Conservation (phyloP, 2,888 invertebrate genomes). For the Oscheius myriophilus region DNA sequence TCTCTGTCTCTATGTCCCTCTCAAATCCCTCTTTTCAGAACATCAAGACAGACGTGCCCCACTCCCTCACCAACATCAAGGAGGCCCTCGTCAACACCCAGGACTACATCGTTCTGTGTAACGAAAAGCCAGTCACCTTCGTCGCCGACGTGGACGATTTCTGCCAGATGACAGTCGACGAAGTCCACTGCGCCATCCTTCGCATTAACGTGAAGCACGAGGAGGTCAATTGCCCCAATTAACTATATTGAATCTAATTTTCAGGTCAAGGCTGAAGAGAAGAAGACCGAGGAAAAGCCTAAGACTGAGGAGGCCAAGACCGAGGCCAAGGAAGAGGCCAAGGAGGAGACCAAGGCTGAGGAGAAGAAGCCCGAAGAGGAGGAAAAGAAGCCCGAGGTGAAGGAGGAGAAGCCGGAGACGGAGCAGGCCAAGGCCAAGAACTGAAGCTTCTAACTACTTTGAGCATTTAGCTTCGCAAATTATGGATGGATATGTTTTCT, state of each 20-base stretch:
- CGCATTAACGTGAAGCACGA: constrained; percentile 40
- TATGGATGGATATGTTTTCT: no score
- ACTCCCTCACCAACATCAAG: constrained; percentile 44
- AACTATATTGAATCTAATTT: no score
- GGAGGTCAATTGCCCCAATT: no score
- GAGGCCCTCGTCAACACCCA: constrained; percentile 34
- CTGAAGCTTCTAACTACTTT: no score
- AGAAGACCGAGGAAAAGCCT: constrained; percentile 7
- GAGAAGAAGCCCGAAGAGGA: no score
- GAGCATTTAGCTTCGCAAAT: no score
- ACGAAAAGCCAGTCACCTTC: constrained; percentile 49
- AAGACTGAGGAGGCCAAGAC: constrained; percentile 19
- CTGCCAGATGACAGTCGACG: constrained; percentile 43
- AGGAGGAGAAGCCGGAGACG: no score
- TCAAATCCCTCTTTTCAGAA: constrained; percentile 29
- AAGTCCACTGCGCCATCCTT: constrained; percentile 49
- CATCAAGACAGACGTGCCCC: constrained; percentile 40
- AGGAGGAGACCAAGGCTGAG: no score
- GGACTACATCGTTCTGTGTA: constrained; percentile 48
- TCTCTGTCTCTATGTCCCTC: not conserved
- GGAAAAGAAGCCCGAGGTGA: no score
- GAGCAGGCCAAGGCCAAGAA: no score
- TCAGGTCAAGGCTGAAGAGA: constrained; percentile 21
- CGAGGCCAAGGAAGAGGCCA: no score
- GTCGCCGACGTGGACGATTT: constrained; percentile 51